Base-by-base conservation (phyloP, 2,888 invertebrate species). In the Cheilosia urbana region DNA sequence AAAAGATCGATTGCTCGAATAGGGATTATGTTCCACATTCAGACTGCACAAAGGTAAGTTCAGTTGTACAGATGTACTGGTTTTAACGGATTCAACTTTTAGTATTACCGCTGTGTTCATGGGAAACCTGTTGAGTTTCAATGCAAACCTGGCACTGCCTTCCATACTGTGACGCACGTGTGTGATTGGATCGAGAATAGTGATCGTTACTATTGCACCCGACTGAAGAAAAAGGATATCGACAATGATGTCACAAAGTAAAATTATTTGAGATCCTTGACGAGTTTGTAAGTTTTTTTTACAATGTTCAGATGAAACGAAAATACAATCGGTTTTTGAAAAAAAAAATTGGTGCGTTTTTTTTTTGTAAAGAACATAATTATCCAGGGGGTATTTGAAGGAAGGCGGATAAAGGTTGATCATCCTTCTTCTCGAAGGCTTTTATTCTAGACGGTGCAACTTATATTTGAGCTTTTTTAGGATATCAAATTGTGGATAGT, bases 81-180 rank as follows among this genome's bases (percentile, higher is more conserved):
- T 2, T 21, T 11, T 19, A 37, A 27, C 53, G 5, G 6, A 42
- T 60, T 51, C 63, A 21, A 27, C 80, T 93, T 93, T 57, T 66
- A 97, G 97, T 98, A 97, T 89, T 97, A 96, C 93, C 95, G 97
- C 82, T 98, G 98, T 90, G 96, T 96, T 24, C 95, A 96, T 90
- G 97, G 96, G 5, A 95, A 95, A 89, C 95, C 95, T 4, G 92
- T 95, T 62, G 94, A 95, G 88, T 96, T 96, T 90, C 93, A 94
- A 15, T 98, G 98, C 90, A 94, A 95, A 87, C 93, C 94, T 0
- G 96, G 96, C 27, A 95, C 96, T 0, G 94, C 96, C 4, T 98
- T 95, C 93, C 96, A 97, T 89, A 94, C 94, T 0, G 92, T 93
- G 30, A 93, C 93, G 53, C 94, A 95, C 89, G 94, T 96, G 17